phyloP scores from a whole-genome alignment of 2,888 invertebrate species.

The Ethmia dodecea region DNA sequence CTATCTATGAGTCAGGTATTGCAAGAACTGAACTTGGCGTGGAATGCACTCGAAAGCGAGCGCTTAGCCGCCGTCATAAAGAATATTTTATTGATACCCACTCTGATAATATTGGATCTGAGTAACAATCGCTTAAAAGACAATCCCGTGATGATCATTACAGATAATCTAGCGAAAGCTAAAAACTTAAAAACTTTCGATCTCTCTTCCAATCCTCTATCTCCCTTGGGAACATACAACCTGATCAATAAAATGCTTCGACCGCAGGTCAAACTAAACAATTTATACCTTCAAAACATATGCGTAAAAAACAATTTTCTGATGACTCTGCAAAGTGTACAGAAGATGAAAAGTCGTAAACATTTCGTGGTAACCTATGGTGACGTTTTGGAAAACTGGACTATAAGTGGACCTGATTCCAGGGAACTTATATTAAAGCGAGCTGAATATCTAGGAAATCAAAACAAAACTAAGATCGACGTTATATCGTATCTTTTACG shows the following conservation, averaged over 20 bases:
- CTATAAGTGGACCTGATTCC: slow-evolving; percentile 26
- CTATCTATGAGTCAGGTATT: slow-evolving; percentile 25
- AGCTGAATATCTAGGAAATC: slow-evolving; percentile 29
- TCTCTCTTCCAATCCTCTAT: slow-evolving; percentile 39
- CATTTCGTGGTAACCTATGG: slow-evolving; percentile 20
- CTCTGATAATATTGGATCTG: slow-evolving; percentile 28
- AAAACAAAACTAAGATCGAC: slow-evolving; percentile 20
- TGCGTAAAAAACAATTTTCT: slow-evolving; percentile 20
- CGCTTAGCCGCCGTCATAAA: slow-evolving; percentile 27
- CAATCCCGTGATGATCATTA: slow-evolving; percentile 25
- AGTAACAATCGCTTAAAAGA: slow-evolving; percentile 34
- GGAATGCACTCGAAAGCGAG: slow-evolving; percentile 31
- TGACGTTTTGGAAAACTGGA: slow-evolving; percentile 27
- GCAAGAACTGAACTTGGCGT: slow-evolving; percentile 34
- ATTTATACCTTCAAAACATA: slow-evolving; percentile 31
- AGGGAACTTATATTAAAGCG: slow-evolving; percentile 31
- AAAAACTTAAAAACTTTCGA: slow-evolving; percentile 31
- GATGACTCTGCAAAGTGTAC: not conserved
- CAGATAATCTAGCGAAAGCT: slow-evolving; percentile 24
- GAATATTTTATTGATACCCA: slow-evolving; percentile 24
- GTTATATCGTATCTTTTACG: slow-evolving; percentile 27
- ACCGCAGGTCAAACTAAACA: slow-evolving; percentile 29
- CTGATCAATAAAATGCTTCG: slow-evolving; percentile 29
- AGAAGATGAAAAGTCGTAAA: not conserved
- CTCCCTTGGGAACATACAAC: slow-evolving; percentile 25